These are phyloP conservation scores for Anhinga rufa DNA, from an alignment of 2,113 vertebrate species.

Conservation along the genomic window DNA sequence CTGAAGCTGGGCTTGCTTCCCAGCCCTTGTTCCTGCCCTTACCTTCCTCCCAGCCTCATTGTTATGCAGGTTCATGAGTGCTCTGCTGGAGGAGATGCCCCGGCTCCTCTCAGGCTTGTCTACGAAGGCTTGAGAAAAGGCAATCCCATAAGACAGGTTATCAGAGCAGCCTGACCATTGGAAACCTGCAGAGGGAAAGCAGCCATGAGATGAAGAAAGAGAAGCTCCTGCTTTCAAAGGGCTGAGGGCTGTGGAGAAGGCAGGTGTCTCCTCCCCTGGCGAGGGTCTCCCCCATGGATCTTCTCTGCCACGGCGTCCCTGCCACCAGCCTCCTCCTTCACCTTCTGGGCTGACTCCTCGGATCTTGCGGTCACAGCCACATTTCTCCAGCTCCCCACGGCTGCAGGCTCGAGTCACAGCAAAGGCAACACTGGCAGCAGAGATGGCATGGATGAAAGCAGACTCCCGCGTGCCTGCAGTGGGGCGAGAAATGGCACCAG, in stretches of 20 bases:
- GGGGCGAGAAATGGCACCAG: not conserved
- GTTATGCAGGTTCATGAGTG: conserved; percentile 77
- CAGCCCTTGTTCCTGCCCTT: not conserved
- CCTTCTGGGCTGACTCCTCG: conserved; percentile 76
- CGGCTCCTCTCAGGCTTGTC: conserved; percentile 73
- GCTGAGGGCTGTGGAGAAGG: not conserved
- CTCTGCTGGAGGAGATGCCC: conserved; percentile 66
- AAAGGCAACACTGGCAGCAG: conserved; percentile 68
- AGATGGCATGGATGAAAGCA: conserved; percentile 72
- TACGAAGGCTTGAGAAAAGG: conserved; percentile 80
- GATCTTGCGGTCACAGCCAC: conserved; percentile 77
- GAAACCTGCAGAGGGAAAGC: conserved; percentile 64
- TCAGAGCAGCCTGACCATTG: conserved; percentile 82
- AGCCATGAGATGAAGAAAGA: not conserved
- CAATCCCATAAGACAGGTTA: conserved; percentile 72
- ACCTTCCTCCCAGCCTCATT: conserved; percentile 78
- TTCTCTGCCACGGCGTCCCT: not conserved
- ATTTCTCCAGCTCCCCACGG: conserved; percentile 73
- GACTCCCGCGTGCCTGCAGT: conserved; percentile 70
- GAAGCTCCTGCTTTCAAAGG: not conserved
- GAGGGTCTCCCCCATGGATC: not conserved
- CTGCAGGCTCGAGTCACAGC: conserved; percentile 78
- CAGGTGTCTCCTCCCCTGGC: not conserved
- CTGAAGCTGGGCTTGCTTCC: not conserved
- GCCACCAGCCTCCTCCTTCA: not conserved